A percentile compares a stretch with the other conserved stretches of the same genome.
These are phyloP conservation scores for Medauroidea extradentata DNA, from an alignment of 1,140 invertebrate genomes.

Conservation along the genomic window DNA sequence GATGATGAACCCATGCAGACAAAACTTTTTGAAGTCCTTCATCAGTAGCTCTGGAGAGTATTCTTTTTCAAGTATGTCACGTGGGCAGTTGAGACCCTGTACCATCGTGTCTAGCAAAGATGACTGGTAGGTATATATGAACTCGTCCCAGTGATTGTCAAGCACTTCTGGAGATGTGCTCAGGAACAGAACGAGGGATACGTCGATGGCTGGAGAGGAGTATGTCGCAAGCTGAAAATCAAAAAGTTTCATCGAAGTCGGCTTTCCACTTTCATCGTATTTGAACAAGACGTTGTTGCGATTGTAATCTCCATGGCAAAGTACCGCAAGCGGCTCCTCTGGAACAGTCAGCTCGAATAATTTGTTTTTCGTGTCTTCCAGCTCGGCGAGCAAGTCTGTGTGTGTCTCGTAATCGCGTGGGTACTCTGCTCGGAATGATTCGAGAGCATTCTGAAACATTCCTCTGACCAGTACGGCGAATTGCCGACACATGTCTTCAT, in stretches of 20 bases:
- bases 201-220: slow-evolving; percentile 39
- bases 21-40: neutral
- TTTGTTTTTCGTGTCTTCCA: too few relatives aligned
- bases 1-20: neutral
- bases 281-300: slow-evolving; percentile 40
- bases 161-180: slow-evolving; percentile 34
- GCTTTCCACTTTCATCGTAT: slow-evolving; percentile 7
- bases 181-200: slow-evolving; percentile 42
- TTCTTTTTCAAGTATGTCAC: neutral
- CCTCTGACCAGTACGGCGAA: too few relatives aligned
- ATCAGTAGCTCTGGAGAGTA: neutral
- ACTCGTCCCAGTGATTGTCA: slow-evolving; percentile 30
- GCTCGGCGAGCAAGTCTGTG: too few relatives aligned
- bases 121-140: slow-evolving; percentile 43
- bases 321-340: slow-evolving; percentile 31
- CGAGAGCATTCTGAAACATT: too few relatives aligned
- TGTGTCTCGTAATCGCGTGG: too few relatives aligned
- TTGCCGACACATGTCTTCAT: too few relatives aligned
- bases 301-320: slow-evolving; percentile 44
- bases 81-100: slow-evolving; percentile 5
- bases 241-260: slow-evolving; percentile 34
- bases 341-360: slow-evolving; percentile 5
- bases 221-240: slow-evolving; percentile 42
- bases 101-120: slow-evolving; percentile 35
- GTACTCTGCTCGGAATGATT: too few relatives aligned